Conservation (phyloP, 2,113 vertebrate species). For the Atrichornis clamosus region DNA sequence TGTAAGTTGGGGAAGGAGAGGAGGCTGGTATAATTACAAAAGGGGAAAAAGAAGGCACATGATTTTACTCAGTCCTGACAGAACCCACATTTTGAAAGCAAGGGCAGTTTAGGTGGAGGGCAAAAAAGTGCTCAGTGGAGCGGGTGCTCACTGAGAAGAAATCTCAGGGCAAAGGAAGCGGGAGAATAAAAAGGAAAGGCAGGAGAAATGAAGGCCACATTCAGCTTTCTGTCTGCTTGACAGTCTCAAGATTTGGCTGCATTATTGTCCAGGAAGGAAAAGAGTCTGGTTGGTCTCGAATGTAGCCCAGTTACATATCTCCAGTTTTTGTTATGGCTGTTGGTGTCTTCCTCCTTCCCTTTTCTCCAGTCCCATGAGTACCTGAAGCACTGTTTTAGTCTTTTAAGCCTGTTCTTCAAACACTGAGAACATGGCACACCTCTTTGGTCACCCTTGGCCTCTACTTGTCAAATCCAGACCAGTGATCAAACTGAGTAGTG, state of each 20-base stretch:
- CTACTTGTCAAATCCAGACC: constrained; percentile 59
- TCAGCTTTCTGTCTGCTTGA: constrained; percentile 75
- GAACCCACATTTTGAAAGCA: constrained; percentile 66
- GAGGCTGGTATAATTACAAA: constrained; percentile 68
- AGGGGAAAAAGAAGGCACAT: constrained; percentile 80
- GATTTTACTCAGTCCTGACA: constrained; percentile 75
- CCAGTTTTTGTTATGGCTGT: constrained; percentile 78
- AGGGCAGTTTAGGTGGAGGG: constrained; percentile 54
- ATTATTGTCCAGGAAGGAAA: constrained; percentile 74
- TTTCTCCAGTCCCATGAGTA: constrained; percentile 70
- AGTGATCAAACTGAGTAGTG: not conserved
- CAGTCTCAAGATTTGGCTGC: constrained; percentile 78
- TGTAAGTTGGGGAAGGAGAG: constrained; percentile 42
- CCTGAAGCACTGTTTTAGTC: constrained; percentile 55
- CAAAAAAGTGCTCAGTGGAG: constrained; percentile 58
- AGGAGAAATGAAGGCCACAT: constrained; percentile 74
- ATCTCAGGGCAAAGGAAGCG: constrained; percentile 49
- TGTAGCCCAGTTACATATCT: constrained; percentile 80
- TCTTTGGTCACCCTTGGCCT: constrained; percentile 49
- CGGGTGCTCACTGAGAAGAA: constrained; percentile 27
- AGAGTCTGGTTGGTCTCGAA: constrained; percentile 69
- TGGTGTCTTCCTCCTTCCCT: constrained; percentile 73
- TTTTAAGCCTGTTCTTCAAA: constrained; percentile 58
- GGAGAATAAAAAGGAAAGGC: constrained; percentile 65
- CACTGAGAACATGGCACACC: constrained; percentile 36